Evolutionary conservation across 2,888 invertebrate genomes (phyloP).

Genomic region (Aricia artaxerxes): DNA sequence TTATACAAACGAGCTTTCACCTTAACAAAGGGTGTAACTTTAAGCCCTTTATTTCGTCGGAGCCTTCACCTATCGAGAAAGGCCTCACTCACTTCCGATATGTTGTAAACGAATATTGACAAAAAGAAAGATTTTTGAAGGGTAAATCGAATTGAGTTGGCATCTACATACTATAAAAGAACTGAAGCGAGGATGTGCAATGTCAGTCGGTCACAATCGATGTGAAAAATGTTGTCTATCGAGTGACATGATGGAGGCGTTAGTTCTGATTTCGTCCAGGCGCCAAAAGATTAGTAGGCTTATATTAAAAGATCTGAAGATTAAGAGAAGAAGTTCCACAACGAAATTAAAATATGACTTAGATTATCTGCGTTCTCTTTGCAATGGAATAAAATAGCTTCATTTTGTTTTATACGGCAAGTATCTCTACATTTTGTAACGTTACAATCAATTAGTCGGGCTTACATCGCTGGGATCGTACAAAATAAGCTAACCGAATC

Average conservation of each 20-base stretch:
- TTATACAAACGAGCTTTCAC: slow-evolving; percentile 20
- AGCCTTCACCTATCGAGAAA: not conserved
- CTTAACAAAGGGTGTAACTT: slow-evolving; percentile 2
- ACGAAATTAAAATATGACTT: no score
- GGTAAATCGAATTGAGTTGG: not conserved
- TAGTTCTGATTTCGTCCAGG: no score
- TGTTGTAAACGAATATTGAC: not conserved
- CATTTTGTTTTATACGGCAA: not conserved
- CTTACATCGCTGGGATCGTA: not conserved
- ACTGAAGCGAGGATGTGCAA: no score
- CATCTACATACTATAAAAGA: not conserved
- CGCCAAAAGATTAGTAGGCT: no score
- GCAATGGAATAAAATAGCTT: not conserved
- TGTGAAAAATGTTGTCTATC: no score
- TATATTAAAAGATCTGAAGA: no score
- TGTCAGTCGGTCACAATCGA: no score
- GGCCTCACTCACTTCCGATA: not conserved
- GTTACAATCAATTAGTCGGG: not conserved
- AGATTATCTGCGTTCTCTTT: not conserved
- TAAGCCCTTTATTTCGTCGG: not conserved
- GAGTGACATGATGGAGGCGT: no score
- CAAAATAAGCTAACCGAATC: slow-evolving; percentile 8
- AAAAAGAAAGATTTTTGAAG: not conserved
- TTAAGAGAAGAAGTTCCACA: no score
- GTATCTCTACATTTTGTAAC: not conserved